Evolutionary conservation across 92 coral and sea anemone genomes (phyloP), one percentile per base, ranked within the genome.

Genomic region (Epizoanthus fatuus): DNA sequence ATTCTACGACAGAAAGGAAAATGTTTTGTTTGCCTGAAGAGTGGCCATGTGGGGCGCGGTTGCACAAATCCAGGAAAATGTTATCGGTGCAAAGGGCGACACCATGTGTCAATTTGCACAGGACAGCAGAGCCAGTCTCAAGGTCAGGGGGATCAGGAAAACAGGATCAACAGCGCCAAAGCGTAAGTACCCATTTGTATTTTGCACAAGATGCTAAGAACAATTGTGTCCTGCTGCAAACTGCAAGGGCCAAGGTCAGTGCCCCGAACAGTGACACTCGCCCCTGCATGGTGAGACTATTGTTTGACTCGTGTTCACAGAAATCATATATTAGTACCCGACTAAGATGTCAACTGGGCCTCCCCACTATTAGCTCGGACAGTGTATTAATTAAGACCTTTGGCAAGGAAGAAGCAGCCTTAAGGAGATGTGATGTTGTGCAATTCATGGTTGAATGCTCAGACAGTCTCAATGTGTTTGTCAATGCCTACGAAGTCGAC

Each of bases 1-100:
- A 65, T 80, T 65, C 58, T 80, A 5, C 75, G 85, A 16, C 85
- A 68, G 20, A 80, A 80, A 16, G 85, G 85, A 60, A 64, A 65
- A 65, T 70, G 57, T 22, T 66, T 66, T 66, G 16, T 66, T 5
- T 66, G 72, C 44, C 8, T 66, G 15, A 66, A 66, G 39, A 25
- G 69, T 13, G 70, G 71, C 14, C 83, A 78, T 59, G 13, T 78
- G 53, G 37, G 71, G 13, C 49, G 53, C 14, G 32, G 11, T 35
- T 78, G 71, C 22, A 3, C 37, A 70, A 56, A 44, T 64, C 68
- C 71, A 38, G 55, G 25, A 39, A 37, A 58, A 42, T 80, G 74
- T 38, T 64, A 65, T 66, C 49, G 72, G 12, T 81, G 85, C 63
- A 63, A 72, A 32, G 86, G 47, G 74, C 67, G 54, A 20, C 69